These are phyloP conservation scores for Neolamprologus variostigma DNA, from an alignment of 2,113 vertebrate genomes.

Conservation along the genomic window DNA sequence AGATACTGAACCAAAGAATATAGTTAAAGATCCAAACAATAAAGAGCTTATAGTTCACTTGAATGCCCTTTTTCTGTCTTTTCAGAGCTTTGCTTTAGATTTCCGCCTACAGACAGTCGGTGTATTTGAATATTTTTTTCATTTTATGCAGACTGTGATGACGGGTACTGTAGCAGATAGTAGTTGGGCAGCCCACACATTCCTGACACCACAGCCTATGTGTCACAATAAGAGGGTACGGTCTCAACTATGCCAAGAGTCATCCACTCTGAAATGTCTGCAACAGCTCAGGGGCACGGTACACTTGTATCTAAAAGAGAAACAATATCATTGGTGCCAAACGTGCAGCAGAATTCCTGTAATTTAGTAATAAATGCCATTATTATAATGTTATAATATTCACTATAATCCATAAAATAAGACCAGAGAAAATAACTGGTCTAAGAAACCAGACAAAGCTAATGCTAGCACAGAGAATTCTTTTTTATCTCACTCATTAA, in stretches of 20 bases:
- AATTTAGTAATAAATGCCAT: neutral
- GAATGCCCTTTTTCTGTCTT: slow-evolving; percentile 10
- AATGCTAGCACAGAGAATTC: neutral
- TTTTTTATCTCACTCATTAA: slow-evolving; percentile 14
- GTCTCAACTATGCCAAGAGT: slow-evolving; percentile 30
- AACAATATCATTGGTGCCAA: neutral
- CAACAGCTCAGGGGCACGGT: neutral
- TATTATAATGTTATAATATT: neutral
- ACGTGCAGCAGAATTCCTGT: neutral
- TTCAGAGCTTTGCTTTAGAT: slow-evolving; percentile 24
- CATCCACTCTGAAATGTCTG: slow-evolving; percentile 7
- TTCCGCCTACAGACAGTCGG: slow-evolving; percentile 29
- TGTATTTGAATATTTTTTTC: slow-evolving; percentile 19
- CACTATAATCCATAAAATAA: neutral
- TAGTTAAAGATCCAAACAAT: neutral
- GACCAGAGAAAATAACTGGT: neutral
- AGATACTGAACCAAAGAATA: neutral
- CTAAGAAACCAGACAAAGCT: neutral
- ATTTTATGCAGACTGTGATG: slow-evolving; percentile 34
- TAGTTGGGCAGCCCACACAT: slow-evolving; percentile 50
- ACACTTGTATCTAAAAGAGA: neutral
- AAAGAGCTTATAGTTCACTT: neutral
- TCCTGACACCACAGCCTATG: slow-evolving; percentile 40
- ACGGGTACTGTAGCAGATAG: slow-evolving; percentile 33
- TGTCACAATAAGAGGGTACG: slow-evolving; percentile 44